Conservation (phyloP, 1,140 invertebrate species). For the Trinorchestia longiramus region DNA sequence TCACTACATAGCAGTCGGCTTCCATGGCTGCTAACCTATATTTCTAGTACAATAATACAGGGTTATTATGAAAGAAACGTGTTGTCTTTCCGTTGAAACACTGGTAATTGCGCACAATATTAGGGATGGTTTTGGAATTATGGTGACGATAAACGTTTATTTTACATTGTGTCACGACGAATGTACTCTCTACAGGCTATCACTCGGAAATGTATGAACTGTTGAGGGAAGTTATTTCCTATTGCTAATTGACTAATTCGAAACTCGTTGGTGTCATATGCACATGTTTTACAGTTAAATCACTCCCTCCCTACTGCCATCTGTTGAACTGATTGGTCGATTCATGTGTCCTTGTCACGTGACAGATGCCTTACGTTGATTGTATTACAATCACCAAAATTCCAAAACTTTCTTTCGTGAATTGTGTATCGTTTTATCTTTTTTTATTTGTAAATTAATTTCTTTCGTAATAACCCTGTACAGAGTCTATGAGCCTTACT, state of each 20-base stretch:
- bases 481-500: not conserved
- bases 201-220: not conserved
- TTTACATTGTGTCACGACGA: not conserved
- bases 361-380: not conserved
- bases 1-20: not conserved
- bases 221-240: not conserved
- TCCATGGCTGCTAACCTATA: not conserved
- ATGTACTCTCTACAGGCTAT: not conserved
- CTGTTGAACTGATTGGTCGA: too few relatives aligned
- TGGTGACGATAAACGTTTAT: not conserved
- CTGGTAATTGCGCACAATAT: too few relatives aligned
- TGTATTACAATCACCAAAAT: not conserved
- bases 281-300: too few relatives aligned
- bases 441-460: not conserved
- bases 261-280: not conserved
- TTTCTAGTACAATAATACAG: not conserved
- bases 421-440: not conserved
- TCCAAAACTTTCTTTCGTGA: not conserved
- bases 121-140: not conserved
- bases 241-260: not conserved
- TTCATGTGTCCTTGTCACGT: not conserved
- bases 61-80: not conserved
- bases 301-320: too few relatives aligned
- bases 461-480: not conserved
- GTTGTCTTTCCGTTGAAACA: not conserved